These are phyloP conservation scores for Drosophila falleni DNA, from an alignment of 2,888 invertebrate species.

Conservation along the genomic window DNA sequence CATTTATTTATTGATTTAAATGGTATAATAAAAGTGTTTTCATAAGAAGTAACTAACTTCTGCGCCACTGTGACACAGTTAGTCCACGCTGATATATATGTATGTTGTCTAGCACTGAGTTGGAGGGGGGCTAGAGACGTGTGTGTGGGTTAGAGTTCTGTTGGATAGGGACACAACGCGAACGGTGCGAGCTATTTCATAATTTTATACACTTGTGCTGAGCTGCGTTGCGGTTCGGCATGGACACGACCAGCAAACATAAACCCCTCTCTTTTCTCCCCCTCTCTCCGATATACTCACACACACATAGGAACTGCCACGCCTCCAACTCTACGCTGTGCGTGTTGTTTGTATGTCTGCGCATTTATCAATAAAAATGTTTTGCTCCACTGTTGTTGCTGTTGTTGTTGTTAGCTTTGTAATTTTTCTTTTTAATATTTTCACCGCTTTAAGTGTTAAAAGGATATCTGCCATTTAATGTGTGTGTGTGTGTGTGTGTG, in stretches of 20 bases:
- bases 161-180: slow-evolving; percentile 46
- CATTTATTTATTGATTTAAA: too few species aligned
- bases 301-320: slow-evolving; percentile 14
- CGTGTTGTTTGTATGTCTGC: slow-evolving; percentile 61
- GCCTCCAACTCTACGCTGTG: slow-evolving; percentile 20
- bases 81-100: slow-evolving; percentile 22
- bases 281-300: slow-evolving; percentile 18
- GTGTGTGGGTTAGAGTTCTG: slow-evolving; percentile 11
- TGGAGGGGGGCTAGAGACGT: neutral
- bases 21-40: neutral
- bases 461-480: slow-evolving; percentile 80
- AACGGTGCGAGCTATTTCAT: slow-evolving; percentile 77
- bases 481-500: slow-evolving; percentile 28
- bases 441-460: slow-evolving; percentile 82
- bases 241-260: slow-evolving; percentile 68
- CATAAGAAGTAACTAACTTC: neutral
- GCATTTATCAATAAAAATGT: slow-evolving; percentile 83
- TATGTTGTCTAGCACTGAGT: slow-evolving; percentile 17
- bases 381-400: slow-evolving; percentile 53
- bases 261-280: slow-evolving; percentile 4
- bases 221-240: slow-evolving; percentile 71
- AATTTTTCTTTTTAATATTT: slow-evolving; percentile 81
- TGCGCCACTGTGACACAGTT: slow-evolving; percentile 16
- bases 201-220: slow-evolving; percentile 81
- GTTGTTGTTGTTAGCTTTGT: slow-evolving; percentile 76